Evolutionary conservation across 2,797 vertebrate species (phyloP).

Genomic region (Lindbergichthys nudifrons): DNA sequence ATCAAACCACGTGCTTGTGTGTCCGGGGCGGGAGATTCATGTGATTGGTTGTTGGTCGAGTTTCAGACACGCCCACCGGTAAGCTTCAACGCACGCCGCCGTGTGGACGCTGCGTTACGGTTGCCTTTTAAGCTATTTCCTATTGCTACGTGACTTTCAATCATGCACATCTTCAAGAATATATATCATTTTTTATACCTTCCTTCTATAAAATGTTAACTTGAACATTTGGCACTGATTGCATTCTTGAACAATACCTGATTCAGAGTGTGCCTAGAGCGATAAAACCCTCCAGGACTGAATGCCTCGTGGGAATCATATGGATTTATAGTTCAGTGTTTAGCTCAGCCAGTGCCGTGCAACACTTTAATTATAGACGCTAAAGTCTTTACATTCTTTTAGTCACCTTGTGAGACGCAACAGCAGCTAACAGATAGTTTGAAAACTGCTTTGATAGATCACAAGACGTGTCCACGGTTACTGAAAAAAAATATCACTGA

Average conservation of each 20-base stretch:
- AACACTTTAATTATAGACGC: slow-evolving; percentile 5
- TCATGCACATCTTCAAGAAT: too few species aligned
- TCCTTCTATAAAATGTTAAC: background rate
- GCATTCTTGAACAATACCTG: background rate
- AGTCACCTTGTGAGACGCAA: background rate
- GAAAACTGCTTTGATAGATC: slow-evolving; percentile 1
- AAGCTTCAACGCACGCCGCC: too few species aligned
- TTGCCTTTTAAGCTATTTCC: background rate
- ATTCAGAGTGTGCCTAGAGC: background rate
- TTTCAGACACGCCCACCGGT: too few species aligned
- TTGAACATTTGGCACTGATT: background rate
- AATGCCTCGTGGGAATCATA: background rate
- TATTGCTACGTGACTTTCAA: background rate
- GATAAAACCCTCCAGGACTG: background rate
- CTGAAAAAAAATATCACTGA: background rate
- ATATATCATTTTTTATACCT: background rate
- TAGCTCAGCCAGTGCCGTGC: background rate
- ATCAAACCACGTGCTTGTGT: too few species aligned
- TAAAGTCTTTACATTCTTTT: background rate
- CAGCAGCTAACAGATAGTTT: background rate
- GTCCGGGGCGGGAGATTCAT: too few species aligned
- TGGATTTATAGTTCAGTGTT: background rate
- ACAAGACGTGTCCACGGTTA: background rate
- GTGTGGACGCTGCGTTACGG: too few species aligned
- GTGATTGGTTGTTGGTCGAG: too few species aligned